Percentiles rank a stretch among this genome's conserved stretches.
phyloP scores from a whole-genome alignment of 2,113 vertebrate species.

The Pica pica region DNA sequence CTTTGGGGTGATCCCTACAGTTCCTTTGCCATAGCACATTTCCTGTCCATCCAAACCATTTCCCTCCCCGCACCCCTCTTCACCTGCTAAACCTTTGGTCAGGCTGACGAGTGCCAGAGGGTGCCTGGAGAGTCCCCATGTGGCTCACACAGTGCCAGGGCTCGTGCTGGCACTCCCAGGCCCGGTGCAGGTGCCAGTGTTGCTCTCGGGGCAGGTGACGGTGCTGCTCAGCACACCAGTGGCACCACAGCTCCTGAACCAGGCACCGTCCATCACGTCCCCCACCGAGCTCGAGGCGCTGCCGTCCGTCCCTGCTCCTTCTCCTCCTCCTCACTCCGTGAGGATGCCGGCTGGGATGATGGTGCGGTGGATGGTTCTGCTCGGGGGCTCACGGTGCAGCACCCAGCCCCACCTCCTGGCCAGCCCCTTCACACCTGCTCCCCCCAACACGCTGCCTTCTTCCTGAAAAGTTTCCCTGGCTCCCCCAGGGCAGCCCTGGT shows the following conservation, averaged over 20 bases:
- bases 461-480: not conserved
- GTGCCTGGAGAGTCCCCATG: not conserved
- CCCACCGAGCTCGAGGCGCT: rapidly evolving
- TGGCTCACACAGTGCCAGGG: not conserved
- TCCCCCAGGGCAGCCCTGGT: not conserved
- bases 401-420: not conserved
- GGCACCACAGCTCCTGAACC: not conserved
- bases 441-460: rapidly evolving
- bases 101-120: not conserved
- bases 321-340: rapidly evolving
- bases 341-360: not conserved
- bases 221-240: rapidly evolving
- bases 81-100: not conserved
- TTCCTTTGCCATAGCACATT: not conserved
- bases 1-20: not conserved
- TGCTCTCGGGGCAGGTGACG: not conserved
- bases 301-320: not conserved
- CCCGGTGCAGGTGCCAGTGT: not conserved
- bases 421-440: not conserved
- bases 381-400: rapidly evolving
- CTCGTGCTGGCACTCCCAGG: not conserved
- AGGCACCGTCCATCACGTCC: rapidly evolving
- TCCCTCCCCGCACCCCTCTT: not conserved
- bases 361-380: not conserved
- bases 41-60: not conserved